Base-by-base conservation (phyloP, 1,140 invertebrate genomes). In the Monochamus saltuarius region DNA sequence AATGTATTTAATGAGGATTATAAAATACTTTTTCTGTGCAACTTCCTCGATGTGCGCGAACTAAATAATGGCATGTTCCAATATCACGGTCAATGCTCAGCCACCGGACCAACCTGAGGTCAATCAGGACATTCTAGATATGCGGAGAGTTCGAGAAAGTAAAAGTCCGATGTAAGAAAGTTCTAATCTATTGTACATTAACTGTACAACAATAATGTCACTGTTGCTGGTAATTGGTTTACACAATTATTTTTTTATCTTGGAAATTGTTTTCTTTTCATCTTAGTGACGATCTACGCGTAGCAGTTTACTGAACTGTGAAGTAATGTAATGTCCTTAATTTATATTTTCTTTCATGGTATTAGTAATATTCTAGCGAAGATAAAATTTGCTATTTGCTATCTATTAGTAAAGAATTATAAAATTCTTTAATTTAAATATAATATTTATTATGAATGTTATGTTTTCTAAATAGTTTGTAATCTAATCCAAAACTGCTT, bases 131-230 rank as follows among this genome's bases (percentile, higher is more conserved):
- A 19, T 43, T 43, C 6, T 17, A 16, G 13, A 29, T 47, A 3
- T 19, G 45, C 7, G 6, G 53, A 56, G 42, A 47, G 40, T 45
- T 37, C 37, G 60, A 56, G 61, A 62, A 62, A 62, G 61, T 62
- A 62, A 62, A 50, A 62, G 61, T 52, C 42, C 11, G 37, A 19
- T 37, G n/a, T n/a, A 61, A 40, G 59, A 61, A 61, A 61, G 59
- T 61, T 52, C 37, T 29, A 6, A n/a, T 22, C 17, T n/a, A 35
- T 51, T 37, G 37, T 14, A 37, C 50, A 38, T 22, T 1, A 38
- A 52, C 22, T 50, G 9, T 10, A 11, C 19, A 50, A 50, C 1
- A 11, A 4, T 38, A 36, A 51, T 13, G 13, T 19, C 46, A 34
- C 17, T 49, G 16, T 49, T 34, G 22, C 2, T 3, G n/a, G 46